A percentile compares a stretch with the other conserved stretches of the same genome.
phyloP scores from a whole-genome alignment of 1,140 invertebrate species.

The Muscidifurax raptorellus region DNA sequence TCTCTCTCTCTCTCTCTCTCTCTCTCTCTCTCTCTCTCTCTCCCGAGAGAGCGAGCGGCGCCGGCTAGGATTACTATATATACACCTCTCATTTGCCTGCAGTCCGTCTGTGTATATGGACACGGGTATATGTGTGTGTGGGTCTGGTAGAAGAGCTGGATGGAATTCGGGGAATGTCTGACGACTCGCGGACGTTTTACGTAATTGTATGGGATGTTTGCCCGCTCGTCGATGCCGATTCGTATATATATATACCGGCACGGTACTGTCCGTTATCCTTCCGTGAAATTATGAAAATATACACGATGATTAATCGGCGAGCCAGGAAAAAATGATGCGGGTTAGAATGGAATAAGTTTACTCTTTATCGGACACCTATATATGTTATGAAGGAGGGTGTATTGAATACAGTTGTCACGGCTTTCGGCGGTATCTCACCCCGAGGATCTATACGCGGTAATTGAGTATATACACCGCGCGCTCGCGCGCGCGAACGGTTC shows the following conservation, averaged over 20 bases:
- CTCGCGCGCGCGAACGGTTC: neutral
- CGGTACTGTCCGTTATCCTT: no score
- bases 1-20: no score
- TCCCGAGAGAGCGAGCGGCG: neutral
- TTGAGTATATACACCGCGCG: slow-evolving; percentile 64
- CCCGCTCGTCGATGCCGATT: no score
- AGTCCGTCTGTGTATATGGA: neutral
- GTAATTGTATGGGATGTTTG: slow-evolving; percentile 12
- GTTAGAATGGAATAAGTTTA: neutral
- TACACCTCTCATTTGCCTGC: slow-evolving; percentile 13
- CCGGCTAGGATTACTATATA: slow-evolving; percentile 48
- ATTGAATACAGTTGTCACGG: slow-evolving; percentile 68
- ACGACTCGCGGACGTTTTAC: slow-evolving; percentile 18
- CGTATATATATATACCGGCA: no score
- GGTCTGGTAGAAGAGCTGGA: slow-evolving; percentile 13
- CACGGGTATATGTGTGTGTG: neutral
- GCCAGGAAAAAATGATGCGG: no score
- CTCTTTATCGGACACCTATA: neutral
- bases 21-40: no score
- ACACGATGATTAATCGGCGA: no score
- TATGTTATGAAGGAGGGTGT: neutral
- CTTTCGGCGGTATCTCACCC: slow-evolving; percentile 60
- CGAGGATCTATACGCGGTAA: slow-evolving; percentile 64
- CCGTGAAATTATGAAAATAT: no score
- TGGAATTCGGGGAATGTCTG: slow-evolving; percentile 40